Base-by-base conservation (phyloP, 1,140 invertebrate genomes). In the Drosophila bocqueti region DNA sequence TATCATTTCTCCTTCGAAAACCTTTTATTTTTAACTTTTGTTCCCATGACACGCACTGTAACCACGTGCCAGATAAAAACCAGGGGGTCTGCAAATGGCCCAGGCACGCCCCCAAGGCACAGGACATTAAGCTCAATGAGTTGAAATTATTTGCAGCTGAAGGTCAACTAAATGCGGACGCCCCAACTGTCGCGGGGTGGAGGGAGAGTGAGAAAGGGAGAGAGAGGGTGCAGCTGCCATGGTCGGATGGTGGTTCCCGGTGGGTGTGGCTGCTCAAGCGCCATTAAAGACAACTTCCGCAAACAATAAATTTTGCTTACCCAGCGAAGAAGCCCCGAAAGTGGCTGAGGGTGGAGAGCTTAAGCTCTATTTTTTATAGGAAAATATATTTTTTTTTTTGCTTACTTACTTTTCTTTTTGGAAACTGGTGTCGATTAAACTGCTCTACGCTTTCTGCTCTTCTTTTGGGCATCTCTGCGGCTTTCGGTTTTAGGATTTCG, bases 271-370 rank as follows among this genome's bases (percentile, higher is more conserved):
- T 67, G 68, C 69, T 73, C 64, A 66, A 66, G 74, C 59, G 78
- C 84, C 85, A 89, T 89, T 89, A 89, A 89, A 89, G 81, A 90
- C 84, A 90, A 84, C 81, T 89, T 89, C 84, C 84, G 84, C 74
- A 81, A 89, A 84, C 85, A 84, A 89, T 89, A 89, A 89, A 89
- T 89, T 81, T 58, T 63, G 66, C 73, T 55, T 59, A 65, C 74
- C 81, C 75, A 57, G 54, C 54, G 54, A 84, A 83, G 77, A 67
- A 74, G 77, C 73, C 55, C 67, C 42, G 47, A 21, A 76, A 55
- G 65, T 38, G 42, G 57, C 29, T 57, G 18, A 29, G 49, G 50
- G 40, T 62, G 58, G 47, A 40, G 49, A 18, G 21, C 34, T 38
- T 49, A 65, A 68, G 74, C 73, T 65, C 67, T 43, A 72, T 52